Percentiles rank a stretch among this genome's conserved stretches.
Conservation (phyloP, 1,140 invertebrate species). For the Calliopsis andreniformis region DNA sequence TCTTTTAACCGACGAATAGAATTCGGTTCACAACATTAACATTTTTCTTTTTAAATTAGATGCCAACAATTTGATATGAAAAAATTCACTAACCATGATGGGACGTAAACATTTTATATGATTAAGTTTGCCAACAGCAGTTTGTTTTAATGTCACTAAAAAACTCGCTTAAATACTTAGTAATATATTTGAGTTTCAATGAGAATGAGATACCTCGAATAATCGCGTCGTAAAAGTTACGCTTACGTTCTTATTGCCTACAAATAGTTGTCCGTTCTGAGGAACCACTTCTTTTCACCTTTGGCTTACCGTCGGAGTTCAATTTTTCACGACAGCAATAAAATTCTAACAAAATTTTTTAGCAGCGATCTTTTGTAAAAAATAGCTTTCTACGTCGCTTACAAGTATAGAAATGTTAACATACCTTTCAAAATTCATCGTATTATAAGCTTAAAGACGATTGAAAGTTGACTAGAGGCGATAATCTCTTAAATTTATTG, state of each 20-base stretch:
- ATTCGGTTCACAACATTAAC: conserved; percentile 32
- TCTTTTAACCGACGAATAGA: conserved; percentile 26
- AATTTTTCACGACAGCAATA: conserved; percentile 20
- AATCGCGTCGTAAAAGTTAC: conserved; percentile 39
- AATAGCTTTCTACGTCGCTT: conserved; percentile 40
- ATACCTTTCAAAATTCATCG: conserved; percentile 41
- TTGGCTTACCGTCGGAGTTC: conserved; percentile 27
- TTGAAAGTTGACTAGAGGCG: conserved; percentile 60
- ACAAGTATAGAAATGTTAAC: conserved; percentile 36
- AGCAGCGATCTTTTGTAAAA: conserved; percentile 46
- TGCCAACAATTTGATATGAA: conserved; percentile 61
- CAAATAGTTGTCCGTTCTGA: conserved; percentile 47
- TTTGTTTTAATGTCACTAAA: conserved; percentile 30
- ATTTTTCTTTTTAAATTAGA: conserved; percentile 50
- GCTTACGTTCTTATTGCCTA: conserved; percentile 56
- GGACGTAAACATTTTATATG: conserved; percentile 58
- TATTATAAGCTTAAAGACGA: conserved; percentile 52
- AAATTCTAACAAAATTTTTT: conserved; percentile 54
- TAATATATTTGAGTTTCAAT: conserved; percentile 35
- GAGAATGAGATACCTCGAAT: conserved; percentile 36
- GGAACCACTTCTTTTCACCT: conserved; percentile 45
- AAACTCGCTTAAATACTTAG: conserved; percentile 43
- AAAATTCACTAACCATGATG: conserved; percentile 64
- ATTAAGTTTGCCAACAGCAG: conserved; percentile 56
- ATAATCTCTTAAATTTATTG: conserved; percentile 58